Evolutionary conservation across 2,888 invertebrate species (phyloP), one percentile per base, ranked within the genome.

Genomic region (Troides oblongomaculatus): DNA sequence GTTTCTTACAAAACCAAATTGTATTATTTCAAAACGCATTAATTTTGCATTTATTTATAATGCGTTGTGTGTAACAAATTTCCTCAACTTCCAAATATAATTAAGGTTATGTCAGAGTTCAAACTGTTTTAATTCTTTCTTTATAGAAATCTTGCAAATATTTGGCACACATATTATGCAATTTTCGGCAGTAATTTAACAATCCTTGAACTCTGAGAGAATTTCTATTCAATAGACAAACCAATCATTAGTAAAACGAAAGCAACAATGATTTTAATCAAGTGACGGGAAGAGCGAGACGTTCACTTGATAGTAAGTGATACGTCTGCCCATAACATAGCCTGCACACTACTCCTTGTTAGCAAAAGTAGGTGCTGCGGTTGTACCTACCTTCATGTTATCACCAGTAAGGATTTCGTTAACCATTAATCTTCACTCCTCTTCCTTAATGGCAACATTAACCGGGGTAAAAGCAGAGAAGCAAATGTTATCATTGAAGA

Each of bases 101-200:
- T 58, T 68, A 66, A 65, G 62, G 66, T 70, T 66, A 70, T 70
- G 66, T 70, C 66, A 70, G 66, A 70, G 66, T 59, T 66, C 62
- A 70, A 62, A 50, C 18, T 58, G 62, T 65, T 69, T 25, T 69
- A 56, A 53, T 21, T 14, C 2, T 46, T 46, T 46, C 14, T 46
- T 46, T 39, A 46, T 18, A 17, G 56, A 64, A 43, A 64, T 69
- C 64, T 62, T n/a, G 58, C 23, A 68, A 50, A 36, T 50, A 46
- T 65, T 69, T 25, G 61, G 50, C 62, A 65, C 56, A 64, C 62
- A 65, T 68, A 23, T 68, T 68, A 66, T 59, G 39, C 23, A 58
- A 62, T 53, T 10, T 50, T 64, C 5, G 6, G 39, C 25, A 36
- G 62, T 68, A 53, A 53, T 53, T n/a, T 6, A n/a, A 53, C 53